phyloP scores from a whole-genome alignment of 2,888 invertebrate species.

The Machimus rusticus region DNA sequence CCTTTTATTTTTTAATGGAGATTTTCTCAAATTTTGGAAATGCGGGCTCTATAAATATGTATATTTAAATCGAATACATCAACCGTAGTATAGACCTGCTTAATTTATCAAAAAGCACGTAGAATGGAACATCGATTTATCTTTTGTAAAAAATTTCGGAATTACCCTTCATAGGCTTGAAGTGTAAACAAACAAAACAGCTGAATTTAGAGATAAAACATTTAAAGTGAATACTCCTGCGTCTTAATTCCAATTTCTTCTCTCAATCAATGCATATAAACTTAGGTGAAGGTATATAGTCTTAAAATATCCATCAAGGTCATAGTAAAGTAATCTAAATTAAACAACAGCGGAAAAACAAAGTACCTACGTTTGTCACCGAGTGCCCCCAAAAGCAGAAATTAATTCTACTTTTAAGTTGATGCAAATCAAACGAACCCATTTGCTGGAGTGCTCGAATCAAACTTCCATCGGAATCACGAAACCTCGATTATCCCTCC shows the following conservation, averaged over 20 bases:
- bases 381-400: neutral
- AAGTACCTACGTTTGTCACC: neutral
- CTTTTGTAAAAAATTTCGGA: neutral
- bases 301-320: neutral
- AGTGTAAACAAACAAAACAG: neutral
- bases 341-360: neutral
- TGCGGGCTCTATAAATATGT: neutral
- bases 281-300: neutral
- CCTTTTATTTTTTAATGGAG: neutral
- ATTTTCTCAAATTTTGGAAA: neutral
- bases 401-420: constrained; percentile 12
- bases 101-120: neutral
- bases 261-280: neutral
- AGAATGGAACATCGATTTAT: neutral
- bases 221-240: neutral
- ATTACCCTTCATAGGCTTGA: too few relatives aligned
- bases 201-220: neutral
- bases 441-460: neutral
- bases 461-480: neutral
- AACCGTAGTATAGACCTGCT: neutral
- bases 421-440: neutral
- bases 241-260: neutral
- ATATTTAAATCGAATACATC: too few relatives aligned
- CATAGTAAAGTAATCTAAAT: neutral
- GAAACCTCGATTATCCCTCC: neutral